Percentiles rank a stretch among this genome's conserved stretches.
These are phyloP conservation scores for Epistrophella euchroma DNA, from an alignment of 2,888 invertebrate genomes.

Conservation along the genomic window DNA sequence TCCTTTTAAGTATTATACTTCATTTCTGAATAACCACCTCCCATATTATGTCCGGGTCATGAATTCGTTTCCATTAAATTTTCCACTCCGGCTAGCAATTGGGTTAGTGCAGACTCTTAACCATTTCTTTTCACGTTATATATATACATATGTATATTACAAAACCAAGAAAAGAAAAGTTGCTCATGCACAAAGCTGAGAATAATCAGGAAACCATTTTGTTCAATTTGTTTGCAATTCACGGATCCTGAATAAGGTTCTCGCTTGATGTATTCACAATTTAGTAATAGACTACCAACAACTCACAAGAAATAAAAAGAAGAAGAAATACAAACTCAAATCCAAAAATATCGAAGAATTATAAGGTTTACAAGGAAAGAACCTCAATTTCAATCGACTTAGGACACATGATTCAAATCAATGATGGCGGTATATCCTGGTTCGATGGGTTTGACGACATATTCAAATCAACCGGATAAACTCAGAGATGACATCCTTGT, in stretches of 20 bases:
- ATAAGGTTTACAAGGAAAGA: conserved; percentile 1
- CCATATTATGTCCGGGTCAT: conserved; percentile 71
- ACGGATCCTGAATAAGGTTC: conserved; percentile 52
- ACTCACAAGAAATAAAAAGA: background rate
- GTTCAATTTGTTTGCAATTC: conserved; percentile 70
- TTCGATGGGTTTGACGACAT: conserved; percentile 43
- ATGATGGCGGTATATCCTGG: conserved; percentile 41
- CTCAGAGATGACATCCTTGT: conserved; percentile 1
- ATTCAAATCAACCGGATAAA: conserved; percentile 53
- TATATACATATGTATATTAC: background rate
- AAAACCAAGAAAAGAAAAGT: conserved; percentile 68
- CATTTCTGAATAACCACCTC: conserved; percentile 70
- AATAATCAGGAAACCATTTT: conserved; percentile 71
- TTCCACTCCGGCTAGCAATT: conserved; percentile 70
- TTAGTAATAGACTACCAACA: conserved; percentile 26
- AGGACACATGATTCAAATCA: conserved; percentile 47
- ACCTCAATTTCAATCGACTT: conserved; percentile 41
- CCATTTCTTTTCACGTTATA: conserved; percentile 45
- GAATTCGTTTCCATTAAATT: conserved; percentile 73
- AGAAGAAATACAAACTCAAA: background rate
- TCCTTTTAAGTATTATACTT: conserved; percentile 65
- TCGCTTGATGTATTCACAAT: conserved; percentile 43
- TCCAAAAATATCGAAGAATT: conserved; percentile 36
- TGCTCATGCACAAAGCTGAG: conserved; percentile 57
- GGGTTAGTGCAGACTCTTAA: conserved; percentile 68